Base-by-base conservation (phyloP, 2,113 vertebrate genomes). In the Corythaeola cristata region DNA sequence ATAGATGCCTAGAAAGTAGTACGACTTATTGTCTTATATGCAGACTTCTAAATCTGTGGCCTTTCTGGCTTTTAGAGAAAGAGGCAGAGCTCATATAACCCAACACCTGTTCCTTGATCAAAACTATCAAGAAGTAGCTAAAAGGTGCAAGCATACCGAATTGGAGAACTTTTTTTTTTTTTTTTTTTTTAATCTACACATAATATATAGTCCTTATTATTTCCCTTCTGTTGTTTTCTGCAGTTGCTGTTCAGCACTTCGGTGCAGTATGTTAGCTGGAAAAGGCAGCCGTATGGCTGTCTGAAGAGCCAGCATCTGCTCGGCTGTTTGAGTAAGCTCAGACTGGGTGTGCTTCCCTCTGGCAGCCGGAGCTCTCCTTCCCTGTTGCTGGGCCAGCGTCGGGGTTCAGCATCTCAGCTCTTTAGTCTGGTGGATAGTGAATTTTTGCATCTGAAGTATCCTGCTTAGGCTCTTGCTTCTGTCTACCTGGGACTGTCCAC, bases 301-400 rank as follows among this genome's bases (percentile, higher is more conserved):
- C 83, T 88, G 45, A 93, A 86, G 88, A 85, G 85, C 78, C 89
- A 53, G 85, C 89, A 94, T 96, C 97, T 96, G 95, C 92, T 96
- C 45, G 7, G 62, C 92, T 92, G 72, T 89, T 79, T 87, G 56
- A 69, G 22, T 35, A 66, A 75, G n/a, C 90, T 87, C 21, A 33
- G 35, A 12, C 64, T 50, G 93, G 63, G 67, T 82, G n/a, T 68
- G 68, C 68, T 80, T 90, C 35, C 84, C 92, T 59, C 93, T 82
- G 84, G 88, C 87, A 80, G 49, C 75, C 56, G 78, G 11, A 17
- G 8, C 64, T 45, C n/a, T 53, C 69, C 79, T 71, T 90, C 84
- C 39, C 52, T 52, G 69, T 28, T 66, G 47, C 62, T 75, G 84
- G 62, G 39, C 93, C 49, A 17, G 63, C 14, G 1, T 16, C 32